phyloP scores from a whole-genome alignment of 2,797 vertebrate species.

The Ficedula albicollis region DNA sequence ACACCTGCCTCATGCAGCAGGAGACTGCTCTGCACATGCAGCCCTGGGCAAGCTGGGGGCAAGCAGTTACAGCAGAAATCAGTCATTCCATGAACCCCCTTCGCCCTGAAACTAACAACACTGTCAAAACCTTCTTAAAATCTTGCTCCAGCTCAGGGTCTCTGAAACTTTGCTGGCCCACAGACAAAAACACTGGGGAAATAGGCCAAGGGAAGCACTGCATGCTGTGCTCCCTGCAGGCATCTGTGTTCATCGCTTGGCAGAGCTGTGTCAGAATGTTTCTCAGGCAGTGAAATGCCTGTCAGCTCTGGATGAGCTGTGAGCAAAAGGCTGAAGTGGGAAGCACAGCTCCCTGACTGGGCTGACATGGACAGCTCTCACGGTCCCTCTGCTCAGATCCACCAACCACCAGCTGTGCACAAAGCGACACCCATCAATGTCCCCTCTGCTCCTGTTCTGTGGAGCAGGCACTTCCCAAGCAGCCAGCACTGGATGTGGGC shows the following conservation, averaged over 20 bases:
- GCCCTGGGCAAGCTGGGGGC: background rate
- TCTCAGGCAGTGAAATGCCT: background rate
- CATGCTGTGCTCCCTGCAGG: background rate
- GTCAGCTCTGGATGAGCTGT: background rate
- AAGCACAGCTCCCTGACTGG: background rate
- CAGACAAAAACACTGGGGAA: background rate
- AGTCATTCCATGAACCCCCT: background rate
- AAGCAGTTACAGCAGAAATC: background rate
- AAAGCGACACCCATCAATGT: background rate
- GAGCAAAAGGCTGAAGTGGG: background rate
- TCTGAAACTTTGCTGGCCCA: background rate
- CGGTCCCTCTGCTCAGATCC: background rate
- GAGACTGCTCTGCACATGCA: background rate
- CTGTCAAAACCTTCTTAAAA: background rate
- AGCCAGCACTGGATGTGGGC: background rate
- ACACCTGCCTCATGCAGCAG: background rate
- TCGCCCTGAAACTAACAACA: accelerated
- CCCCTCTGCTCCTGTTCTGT: background rate
- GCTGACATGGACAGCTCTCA: background rate
- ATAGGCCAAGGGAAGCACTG: background rate
- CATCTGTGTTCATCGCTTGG: accelerated
- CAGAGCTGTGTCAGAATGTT: background rate
- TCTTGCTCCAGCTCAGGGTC: background rate
- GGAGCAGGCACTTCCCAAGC: background rate
- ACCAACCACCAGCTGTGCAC: background rate